phyloP scores from a whole-genome alignment of 2,888 invertebrate species.

The Patella caerulea region DNA sequence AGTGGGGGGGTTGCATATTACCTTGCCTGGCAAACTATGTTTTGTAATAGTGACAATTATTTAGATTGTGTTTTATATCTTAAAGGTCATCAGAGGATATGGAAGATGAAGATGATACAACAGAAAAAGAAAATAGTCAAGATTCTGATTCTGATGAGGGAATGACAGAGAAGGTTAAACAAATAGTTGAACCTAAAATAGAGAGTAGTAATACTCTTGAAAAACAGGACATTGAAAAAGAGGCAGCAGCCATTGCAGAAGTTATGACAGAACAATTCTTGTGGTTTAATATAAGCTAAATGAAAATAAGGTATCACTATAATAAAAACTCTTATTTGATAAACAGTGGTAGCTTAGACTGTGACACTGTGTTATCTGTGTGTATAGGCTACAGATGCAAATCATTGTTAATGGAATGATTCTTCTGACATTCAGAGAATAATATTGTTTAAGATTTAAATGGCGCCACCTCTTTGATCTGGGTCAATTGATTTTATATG shows the following conservation, averaged over 20 bases:
- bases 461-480: too few relatives aligned
- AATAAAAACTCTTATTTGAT: neutral
- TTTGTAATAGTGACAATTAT: too few relatives aligned
- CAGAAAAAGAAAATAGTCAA: neutral
- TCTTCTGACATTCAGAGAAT: too few relatives aligned
- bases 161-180: neutral
- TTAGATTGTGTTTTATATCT: too few relatives aligned
- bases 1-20: too few relatives aligned
- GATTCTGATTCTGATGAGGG: constrained; percentile 16
- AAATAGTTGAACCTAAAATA: neutral
- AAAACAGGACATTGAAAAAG: neutral
- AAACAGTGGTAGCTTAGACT: too few relatives aligned
- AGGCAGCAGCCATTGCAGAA: neutral
- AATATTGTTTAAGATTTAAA: too few relatives aligned
- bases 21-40: too few relatives aligned
- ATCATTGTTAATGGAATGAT: too few relatives aligned
- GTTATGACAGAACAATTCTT: neutral
- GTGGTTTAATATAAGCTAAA: neutral
- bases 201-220: neutral
- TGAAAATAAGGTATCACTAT: neutral
- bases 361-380: too few relatives aligned
- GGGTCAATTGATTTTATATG: too few relatives aligned
- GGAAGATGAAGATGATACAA: constrained; percentile 2
- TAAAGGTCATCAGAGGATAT: neutral
- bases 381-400: too few relatives aligned